Evolutionary conservation across 2,797 vertebrate genomes (phyloP).

Genomic region (Vespertilio murinus): DNA sequence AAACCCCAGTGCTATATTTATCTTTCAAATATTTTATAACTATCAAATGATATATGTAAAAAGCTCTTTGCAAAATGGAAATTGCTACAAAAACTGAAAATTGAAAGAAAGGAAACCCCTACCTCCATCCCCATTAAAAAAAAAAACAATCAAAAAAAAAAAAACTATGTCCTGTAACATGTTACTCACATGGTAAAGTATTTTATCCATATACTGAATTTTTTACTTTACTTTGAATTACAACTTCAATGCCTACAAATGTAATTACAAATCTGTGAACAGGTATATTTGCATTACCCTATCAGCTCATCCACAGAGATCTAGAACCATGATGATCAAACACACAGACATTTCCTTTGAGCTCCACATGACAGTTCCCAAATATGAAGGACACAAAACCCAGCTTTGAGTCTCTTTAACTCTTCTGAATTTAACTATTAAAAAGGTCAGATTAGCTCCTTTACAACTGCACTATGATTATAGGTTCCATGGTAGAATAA

Average conservation of each 20-base stretch:
- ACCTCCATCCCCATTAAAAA: too few species aligned
- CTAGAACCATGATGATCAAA: conserved; percentile 39
- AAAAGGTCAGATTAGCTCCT: conserved; percentile 78
- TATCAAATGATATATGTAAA: not conserved
- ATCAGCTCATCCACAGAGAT: not conserved
- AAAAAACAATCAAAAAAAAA: not conserved
- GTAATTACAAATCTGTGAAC: not conserved
- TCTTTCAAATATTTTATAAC: conserved; percentile 6
- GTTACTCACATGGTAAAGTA: not conserved
- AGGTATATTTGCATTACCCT: not conserved
- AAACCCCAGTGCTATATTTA: not conserved
- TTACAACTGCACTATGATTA: conserved; percentile 75
- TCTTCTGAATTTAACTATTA: conserved; percentile 72
- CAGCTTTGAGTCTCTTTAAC: conserved; percentile 80
- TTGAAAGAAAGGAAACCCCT: not conserved
- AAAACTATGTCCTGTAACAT: not conserved
- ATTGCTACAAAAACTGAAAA: conserved; percentile 9
- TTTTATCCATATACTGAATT: not conserved
- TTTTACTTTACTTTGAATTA: conserved; percentile 39
- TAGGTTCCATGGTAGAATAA: conserved; percentile 77
- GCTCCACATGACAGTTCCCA: conserved; percentile 81
- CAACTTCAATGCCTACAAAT: conserved; percentile 46
- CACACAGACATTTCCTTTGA: conserved; percentile 44
- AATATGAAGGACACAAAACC: conserved; percentile 82
- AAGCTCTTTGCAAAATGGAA: conserved; percentile 3